phyloP scores from a whole-genome alignment of 2,797 vertebrate genomes.

The Pangasius mekongensis region DNA sequence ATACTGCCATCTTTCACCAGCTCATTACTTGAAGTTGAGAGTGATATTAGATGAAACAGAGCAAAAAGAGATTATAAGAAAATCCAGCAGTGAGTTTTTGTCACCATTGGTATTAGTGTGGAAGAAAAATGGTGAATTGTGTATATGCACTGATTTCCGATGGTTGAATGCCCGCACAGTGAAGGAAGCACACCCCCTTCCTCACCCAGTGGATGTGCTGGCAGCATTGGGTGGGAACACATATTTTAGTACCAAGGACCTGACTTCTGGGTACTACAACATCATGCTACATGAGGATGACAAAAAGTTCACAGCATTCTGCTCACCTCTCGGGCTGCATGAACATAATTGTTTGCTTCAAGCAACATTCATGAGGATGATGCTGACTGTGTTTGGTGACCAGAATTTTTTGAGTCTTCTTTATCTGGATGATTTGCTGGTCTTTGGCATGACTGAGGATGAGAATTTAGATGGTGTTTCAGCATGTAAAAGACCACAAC shows the following conservation, averaged over 20 bases:
- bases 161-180: background rate
- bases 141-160: conserved; percentile 26
- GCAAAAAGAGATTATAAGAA: background rate
- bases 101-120: conserved; percentile 7
- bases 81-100: conserved; percentile 11
- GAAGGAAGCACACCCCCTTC: conserved; percentile 24
- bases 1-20: background rate
- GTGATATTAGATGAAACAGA: conserved; percentile 7
- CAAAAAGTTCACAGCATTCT: conserved; percentile 5
- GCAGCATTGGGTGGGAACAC: background rate
- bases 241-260: conserved; percentile 25
- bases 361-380: background rate
- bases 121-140: conserved; percentile 19
- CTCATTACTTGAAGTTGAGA: conserved; percentile 11
- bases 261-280: conserved; percentile 29
- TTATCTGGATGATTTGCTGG: no score
- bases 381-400: no score
- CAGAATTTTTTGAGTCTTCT: no score
- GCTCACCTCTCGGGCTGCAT: background rate
- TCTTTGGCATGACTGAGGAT: no score
- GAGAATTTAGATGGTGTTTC: no score
- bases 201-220: conserved; percentile 2
- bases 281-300: conserved; percentile 15
- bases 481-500: no score
- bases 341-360: background rate